Percentiles rank a stretch among this genome's conserved stretches.
These are phyloP conservation scores for Drosophila subquinaria DNA, from an alignment of 2,888 invertebrate genomes.

Conservation along the genomic window DNA sequence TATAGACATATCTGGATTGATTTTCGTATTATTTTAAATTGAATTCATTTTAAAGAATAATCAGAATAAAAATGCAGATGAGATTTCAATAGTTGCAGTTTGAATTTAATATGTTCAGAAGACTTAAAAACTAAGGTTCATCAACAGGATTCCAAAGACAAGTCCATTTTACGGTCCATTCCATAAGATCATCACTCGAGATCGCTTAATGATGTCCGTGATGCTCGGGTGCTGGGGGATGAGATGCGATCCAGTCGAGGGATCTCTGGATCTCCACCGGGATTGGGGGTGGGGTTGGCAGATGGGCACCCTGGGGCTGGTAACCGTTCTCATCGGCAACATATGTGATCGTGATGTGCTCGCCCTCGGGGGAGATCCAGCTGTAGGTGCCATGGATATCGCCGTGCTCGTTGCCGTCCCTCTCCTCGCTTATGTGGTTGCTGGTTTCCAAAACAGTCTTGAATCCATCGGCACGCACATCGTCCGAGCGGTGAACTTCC, in stretches of 20 bases:
- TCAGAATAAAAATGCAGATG: neutral
- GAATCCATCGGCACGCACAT: constrained; percentile 78
- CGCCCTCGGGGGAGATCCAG: constrained; percentile 78
- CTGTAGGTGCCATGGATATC: constrained; percentile 69
- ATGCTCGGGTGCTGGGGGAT: constrained; percentile 51
- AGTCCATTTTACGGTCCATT: constrained; percentile 18
- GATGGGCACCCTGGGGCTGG: constrained; percentile 61
- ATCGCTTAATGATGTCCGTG: constrained; percentile 8
- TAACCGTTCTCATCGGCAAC: constrained; percentile 80
- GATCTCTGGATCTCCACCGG: constrained; percentile 59
- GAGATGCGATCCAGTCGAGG: constrained; percentile 61
- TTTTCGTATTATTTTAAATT: neutral
- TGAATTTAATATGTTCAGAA: constrained; percentile 32
- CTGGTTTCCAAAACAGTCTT: constrained; percentile 53
- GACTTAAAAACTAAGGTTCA: constrained; percentile 18
- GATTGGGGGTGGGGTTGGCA: constrained; percentile 71
- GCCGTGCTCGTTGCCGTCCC: constrained; percentile 72
- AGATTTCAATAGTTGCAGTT: constrained; percentile 16
- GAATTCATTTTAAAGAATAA: neutral
- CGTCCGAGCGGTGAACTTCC: constrained; percentile 48
- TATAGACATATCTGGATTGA: neutral
- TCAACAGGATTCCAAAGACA: constrained; percentile 4
- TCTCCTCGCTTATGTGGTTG: constrained; percentile 59
- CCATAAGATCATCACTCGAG: neutral
- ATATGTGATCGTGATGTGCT: constrained; percentile 67